Conservation (phyloP, 1,140 invertebrate genomes). For the Listronotus oregonensis region DNA sequence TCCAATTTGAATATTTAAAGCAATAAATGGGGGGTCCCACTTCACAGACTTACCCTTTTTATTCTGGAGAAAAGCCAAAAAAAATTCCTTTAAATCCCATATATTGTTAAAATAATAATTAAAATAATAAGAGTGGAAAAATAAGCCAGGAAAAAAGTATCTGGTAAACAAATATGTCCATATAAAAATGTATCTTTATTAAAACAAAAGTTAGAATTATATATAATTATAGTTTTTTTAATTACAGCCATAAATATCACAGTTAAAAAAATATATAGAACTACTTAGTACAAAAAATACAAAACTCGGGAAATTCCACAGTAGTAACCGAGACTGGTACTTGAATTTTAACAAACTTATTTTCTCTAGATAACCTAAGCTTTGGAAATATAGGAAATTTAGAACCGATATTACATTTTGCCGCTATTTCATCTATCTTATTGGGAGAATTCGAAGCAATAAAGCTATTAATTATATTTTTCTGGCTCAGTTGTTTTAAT, state of each 20-base stretch:
- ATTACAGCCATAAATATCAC: slow-evolving; percentile 22
- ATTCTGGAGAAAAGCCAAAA: too few species aligned
- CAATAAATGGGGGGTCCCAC: too few species aligned
- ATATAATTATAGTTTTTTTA: neutral
- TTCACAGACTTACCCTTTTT: too few species aligned
- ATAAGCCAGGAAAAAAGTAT: too few species aligned
- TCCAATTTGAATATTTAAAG: too few species aligned
- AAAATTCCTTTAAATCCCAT: too few species aligned
- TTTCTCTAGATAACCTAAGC: slow-evolving; percentile 46
- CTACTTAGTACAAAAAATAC: slow-evolving; percentile 29
- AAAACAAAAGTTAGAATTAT: neutral
- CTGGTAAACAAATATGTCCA: too few species aligned
- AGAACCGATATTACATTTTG: slow-evolving; percentile 33
- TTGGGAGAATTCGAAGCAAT: neutral
- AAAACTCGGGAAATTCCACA: slow-evolving; percentile 43
- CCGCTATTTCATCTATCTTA: slow-evolving; percentile 50
- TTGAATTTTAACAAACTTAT: slow-evolving; percentile 43
- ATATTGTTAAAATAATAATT: too few species aligned
- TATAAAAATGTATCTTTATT: neutral
- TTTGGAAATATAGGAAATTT: slow-evolving; percentile 51
- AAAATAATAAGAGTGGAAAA: too few species aligned
- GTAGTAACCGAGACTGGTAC: slow-evolving; percentile 48
- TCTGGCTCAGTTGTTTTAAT: slow-evolving; percentile 22
- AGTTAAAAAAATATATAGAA: slow-evolving; percentile 2
- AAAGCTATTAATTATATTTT: slow-evolving; percentile 35